A percentile compares a stretch with the other conserved stretches of the same genome.
Conservation (phyloP, 2,113 vertebrate species). For the Podarcis muralis region DNA sequence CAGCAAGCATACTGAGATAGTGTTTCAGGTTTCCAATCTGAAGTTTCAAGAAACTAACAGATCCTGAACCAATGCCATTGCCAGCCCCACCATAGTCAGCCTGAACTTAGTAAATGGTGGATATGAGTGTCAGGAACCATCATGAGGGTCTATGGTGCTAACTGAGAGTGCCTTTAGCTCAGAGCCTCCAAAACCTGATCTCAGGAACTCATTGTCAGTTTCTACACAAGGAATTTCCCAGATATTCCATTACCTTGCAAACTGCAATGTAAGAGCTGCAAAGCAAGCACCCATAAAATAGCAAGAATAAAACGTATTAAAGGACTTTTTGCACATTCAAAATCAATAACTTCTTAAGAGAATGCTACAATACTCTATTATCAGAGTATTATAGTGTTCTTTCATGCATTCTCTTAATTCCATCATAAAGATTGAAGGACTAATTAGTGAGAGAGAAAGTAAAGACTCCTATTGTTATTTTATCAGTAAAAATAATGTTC, state of each 20-base stretch:
- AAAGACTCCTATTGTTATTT: neutral
- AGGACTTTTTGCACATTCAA: neutral
- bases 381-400: neutral
- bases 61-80: neutral
- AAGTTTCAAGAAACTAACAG: too few relatives aligned
- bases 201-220: neutral
- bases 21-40: too few relatives aligned
- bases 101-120: too few relatives aligned
- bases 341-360: conserved; percentile 5
- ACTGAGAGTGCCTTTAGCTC: too few relatives aligned
- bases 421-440: neutral
- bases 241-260: neutral
- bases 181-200: neutral
- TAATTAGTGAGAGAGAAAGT: neutral
- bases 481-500: neutral
- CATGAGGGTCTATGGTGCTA: too few relatives aligned
- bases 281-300: neutral
- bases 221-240: neutral
- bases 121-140: too few relatives aligned
- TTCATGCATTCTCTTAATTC: neutral
- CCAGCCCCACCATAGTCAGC: neutral
- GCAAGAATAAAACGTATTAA: neutral
- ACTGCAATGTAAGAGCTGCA: neutral
- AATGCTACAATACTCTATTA: neutral
- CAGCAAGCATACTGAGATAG: too few relatives aligned